Conservation (phyloP, 2,113 vertebrate species). For the Ictidomys tridecemlineatus region DNA sequence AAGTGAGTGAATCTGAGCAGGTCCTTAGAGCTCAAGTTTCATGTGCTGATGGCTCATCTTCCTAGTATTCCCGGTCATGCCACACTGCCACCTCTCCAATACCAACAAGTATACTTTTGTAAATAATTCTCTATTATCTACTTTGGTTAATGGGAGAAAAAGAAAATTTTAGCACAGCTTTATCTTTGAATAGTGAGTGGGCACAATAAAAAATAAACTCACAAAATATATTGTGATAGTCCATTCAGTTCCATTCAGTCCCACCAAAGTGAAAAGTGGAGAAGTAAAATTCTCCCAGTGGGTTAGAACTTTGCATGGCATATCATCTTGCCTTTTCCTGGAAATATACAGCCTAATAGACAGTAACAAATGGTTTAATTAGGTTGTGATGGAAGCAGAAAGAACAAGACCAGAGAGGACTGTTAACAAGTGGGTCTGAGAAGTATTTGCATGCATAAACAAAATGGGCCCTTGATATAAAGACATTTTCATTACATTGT, state of each 20-base stretch:
- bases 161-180: not conserved
- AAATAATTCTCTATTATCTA: not conserved
- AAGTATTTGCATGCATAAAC: not conserved
- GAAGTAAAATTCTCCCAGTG: not conserved
- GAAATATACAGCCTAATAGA: not conserved
- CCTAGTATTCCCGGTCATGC: not conserved
- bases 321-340: not conserved
- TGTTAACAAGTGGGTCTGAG: not conserved
- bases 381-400: not conserved
- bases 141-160: not conserved
- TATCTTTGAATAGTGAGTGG: not conserved
- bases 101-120: not conserved
- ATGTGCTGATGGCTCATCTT: conserved; percentile 10
- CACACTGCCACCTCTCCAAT: not conserved
- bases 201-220: not conserved
- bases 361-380: not conserved
- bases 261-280: not conserved
- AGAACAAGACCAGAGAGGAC: not conserved
- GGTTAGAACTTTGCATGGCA: not conserved
- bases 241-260: not conserved
- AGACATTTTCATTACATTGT: not conserved
- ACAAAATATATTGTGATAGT: not conserved
- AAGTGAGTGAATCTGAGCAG: conserved; percentile 30
- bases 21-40: conserved; percentile 34
- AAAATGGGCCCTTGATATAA: not conserved